A percentile compares a stretch with the other conserved stretches of the same genome.
These are phyloP conservation scores for Iguana delicatissima DNA, from an alignment of 2,797 vertebrate species.

Conservation along the genomic window DNA sequence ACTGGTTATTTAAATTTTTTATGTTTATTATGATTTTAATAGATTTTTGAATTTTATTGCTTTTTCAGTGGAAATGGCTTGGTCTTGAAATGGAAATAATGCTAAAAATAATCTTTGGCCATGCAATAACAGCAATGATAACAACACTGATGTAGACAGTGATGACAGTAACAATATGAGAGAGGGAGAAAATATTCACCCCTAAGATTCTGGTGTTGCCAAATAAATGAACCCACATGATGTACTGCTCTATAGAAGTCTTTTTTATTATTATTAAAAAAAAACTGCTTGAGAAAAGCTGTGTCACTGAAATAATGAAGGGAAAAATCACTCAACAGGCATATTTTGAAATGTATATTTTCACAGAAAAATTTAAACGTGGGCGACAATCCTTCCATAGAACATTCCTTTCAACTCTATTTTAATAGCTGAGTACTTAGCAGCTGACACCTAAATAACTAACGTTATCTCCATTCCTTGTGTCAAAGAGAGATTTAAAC, in stretches of 20 bases:
- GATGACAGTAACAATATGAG: not conserved
- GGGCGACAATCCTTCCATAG: too few relatives aligned
- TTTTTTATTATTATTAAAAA: not conserved
- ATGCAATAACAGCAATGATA: too few relatives aligned
- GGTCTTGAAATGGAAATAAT: not conserved
- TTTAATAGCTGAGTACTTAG: conserved; percentile 2
- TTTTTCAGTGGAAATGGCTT: not conserved
- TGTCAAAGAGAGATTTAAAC: not conserved
- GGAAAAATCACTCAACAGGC: not conserved
- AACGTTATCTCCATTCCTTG: not conserved
- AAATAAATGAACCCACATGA: not conserved
- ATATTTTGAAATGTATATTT: conserved; percentile 12
- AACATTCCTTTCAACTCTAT: not conserved
- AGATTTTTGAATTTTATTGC: too few relatives aligned
- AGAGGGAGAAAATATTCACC: not conserved
- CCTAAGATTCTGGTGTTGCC: not conserved
- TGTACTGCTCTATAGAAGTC: not conserved
- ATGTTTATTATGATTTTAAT: not conserved
- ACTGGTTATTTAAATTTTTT: not conserved
- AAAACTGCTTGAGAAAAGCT: not conserved
- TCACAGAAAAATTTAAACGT: not conserved
- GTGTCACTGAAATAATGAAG: not conserved
- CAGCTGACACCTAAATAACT: not conserved
- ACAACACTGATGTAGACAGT: not conserved
- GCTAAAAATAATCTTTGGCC: not conserved